Percentiles rank a stretch among this genome's conserved stretches.
These are phyloP conservation scores for Danio tinwini DNA, from an alignment of 2,797 vertebrate species.

Conservation along the genomic window DNA sequence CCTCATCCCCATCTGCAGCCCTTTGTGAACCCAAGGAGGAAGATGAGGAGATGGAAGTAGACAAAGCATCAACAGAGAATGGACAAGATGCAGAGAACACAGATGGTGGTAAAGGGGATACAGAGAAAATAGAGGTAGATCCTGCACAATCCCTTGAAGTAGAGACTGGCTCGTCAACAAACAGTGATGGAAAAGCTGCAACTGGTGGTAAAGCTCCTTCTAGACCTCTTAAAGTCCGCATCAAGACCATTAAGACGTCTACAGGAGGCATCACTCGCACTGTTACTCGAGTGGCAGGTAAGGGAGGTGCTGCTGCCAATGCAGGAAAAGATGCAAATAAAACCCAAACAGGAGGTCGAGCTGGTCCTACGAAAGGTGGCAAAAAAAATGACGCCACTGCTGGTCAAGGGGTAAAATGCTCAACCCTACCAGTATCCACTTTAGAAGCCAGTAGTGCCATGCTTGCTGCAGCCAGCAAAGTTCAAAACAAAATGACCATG, in stretches of 20 bases:
- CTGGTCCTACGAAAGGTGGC: constrained; percentile 67
- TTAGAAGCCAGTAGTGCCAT: constrained; percentile 95
- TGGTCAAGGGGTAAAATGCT: constrained; percentile 65
- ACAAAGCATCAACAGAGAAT: constrained; percentile 70
- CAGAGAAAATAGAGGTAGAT: constrained; percentile 78
- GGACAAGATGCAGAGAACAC: constrained; percentile 62
- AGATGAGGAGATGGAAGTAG: constrained; percentile 83
- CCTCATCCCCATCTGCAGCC: constrained; percentile 76
- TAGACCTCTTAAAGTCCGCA: constrained; percentile 92
- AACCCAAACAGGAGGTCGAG: constrained; percentile 71
- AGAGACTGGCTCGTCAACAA: neutral
- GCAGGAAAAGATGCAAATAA: constrained; percentile 75
- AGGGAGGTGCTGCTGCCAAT: constrained; percentile 67
- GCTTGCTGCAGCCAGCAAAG: constrained; percentile 94
- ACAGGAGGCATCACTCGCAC: constrained; percentile 94
- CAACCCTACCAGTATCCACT: constrained; percentile 85
- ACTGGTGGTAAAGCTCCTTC: constrained; percentile 81
- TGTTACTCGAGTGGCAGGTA: constrained; percentile 86
- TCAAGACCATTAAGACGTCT: constrained; percentile 96
- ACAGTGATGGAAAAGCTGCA: constrained; percentile 68
- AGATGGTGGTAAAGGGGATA: constrained; percentile 63
- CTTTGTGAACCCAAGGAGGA: constrained; percentile 84
- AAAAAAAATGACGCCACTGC: constrained; percentile 67
- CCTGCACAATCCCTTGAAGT: constrained; percentile 38
- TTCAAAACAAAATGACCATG: constrained; percentile 88